Evolutionary conservation across 2,797 vertebrate species (phyloP), one percentile per base, ranked within the genome.

Genomic region (Sebastes miniatus): DNA sequence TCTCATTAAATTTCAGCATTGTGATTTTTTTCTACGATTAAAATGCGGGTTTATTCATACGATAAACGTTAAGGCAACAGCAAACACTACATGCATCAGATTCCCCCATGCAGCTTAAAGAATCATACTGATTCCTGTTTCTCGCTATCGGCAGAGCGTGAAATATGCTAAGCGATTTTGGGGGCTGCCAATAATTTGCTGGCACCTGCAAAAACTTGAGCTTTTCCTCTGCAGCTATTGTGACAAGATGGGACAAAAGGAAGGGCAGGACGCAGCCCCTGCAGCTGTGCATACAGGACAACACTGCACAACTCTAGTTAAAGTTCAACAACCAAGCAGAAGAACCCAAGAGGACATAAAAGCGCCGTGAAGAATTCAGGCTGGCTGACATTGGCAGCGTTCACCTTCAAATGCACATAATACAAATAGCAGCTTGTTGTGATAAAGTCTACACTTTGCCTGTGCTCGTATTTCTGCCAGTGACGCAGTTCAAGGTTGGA

Each of bases 211-310:
- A 93, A 91, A 92, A 92, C 91, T 87, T 81, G 56, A 80, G 81
- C 66, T 86, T 76, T 88, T 88, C 84, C 65, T 77, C 79, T 80
- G 79, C 84, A 81, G 89, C 87, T 86, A 93, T 93, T 92, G 90
- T 93, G 92, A 90, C 90, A 90, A 90, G 91, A 91, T 57, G 78
- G 88, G 87, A 93, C 89, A 92, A 94, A 94, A 54, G 87, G 79
- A 80, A 87, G 87, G 87, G 89, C 85, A 86, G 73, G 68, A 86
- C 11, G 77, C 59, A 89, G 81, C 84, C 89, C 85, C 91, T 78
- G 91, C 95, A 96, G 95, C 95, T 96, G 95, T 95, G 93, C 93
- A 96, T 78, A 96, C 95, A 95, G 85, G 84, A 88, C 91, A 74
- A 68, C 91, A 65, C 91, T 50, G 83, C 91, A 91, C 85, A 91